Percentiles rank a stretch among this genome's conserved stretches.
Evolutionary conservation across 2,888 invertebrate genomes (phyloP).

Genomic region (Tetranychus piercei): DNA sequence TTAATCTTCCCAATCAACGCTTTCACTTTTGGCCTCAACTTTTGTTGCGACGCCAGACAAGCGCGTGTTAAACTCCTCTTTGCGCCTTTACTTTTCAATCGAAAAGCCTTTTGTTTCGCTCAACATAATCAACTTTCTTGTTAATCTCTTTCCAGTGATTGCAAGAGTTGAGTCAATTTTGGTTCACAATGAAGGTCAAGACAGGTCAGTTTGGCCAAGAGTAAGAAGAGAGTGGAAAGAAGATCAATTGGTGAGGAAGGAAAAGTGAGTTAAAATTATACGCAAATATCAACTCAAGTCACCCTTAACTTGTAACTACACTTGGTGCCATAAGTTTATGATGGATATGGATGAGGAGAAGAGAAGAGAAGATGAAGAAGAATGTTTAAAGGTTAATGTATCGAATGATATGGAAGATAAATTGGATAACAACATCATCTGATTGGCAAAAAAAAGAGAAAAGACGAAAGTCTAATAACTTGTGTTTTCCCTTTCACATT

Average conservation of each 20-base stretch:
- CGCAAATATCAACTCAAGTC: not conserved
- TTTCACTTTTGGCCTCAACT: too few relatives aligned
- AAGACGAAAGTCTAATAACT: not conserved
- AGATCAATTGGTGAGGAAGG: not conserved
- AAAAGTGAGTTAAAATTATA: not conserved
- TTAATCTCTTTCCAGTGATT: too few relatives aligned
- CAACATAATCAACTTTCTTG: not conserved
- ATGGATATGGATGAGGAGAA: not conserved
- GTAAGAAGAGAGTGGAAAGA: not conserved
- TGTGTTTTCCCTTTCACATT: not conserved
- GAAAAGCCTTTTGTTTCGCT: too few relatives aligned
- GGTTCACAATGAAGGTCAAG: not conserved
- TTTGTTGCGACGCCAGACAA: too few relatives aligned
- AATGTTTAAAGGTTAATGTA: not conserved
- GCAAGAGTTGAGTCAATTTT: not conserved
- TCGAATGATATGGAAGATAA: not conserved
- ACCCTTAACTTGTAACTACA: constrained; percentile 1
- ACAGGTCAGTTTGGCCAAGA: not conserved
- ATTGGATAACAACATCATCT: not conserved
- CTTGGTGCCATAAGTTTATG: not conserved
- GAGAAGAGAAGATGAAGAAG: not conserved
- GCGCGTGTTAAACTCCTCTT: not conserved
- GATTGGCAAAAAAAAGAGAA: not conserved
- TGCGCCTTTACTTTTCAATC: too few relatives aligned
- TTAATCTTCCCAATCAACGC: too few relatives aligned